Percentiles rank a stretch among this genome's conserved stretches.
These are phyloP conservation scores for Calcarius lapponicus DNA, from an alignment of 2,797 vertebrate genomes.

Conservation along the genomic window DNA sequence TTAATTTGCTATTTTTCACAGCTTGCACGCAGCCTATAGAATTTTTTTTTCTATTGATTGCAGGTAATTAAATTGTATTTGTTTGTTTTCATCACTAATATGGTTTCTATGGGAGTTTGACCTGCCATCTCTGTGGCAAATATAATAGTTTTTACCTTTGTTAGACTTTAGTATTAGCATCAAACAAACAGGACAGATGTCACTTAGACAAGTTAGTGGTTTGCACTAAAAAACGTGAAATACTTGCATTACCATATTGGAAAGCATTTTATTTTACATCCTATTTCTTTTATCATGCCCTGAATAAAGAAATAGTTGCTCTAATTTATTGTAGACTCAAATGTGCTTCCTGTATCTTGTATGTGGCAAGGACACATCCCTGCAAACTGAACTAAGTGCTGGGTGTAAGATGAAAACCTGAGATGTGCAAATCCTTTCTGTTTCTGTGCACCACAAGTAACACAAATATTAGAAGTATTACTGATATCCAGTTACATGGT, in stretches of 20 bases:
- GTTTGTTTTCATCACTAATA: slow-evolving; percentile 30
- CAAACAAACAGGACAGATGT: neutral
- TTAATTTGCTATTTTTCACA: slow-evolving; percentile 68
- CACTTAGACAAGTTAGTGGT: neutral
- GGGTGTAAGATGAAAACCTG: neutral
- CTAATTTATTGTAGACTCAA: neutral
- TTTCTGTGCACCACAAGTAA: neutral
- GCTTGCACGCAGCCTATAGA: slow-evolving; percentile 30
- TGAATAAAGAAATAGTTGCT: neutral
- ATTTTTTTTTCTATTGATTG: slow-evolving; percentile 67
- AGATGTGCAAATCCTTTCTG: neutral
- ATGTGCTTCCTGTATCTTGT: neutral
- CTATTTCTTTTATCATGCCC: neutral
- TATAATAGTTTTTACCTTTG: neutral
- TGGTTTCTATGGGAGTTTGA: neutral
- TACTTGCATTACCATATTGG: neutral
- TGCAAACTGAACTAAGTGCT: neutral
- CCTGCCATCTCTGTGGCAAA: neutral
- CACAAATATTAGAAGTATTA: neutral
- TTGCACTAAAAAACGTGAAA: neutral
- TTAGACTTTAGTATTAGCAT: neutral
- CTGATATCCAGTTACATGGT: neutral
- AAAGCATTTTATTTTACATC: neutral
- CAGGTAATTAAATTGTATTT: slow-evolving; percentile 70
- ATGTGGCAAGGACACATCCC: neutral